Evolutionary conservation across 2,113 vertebrate genomes (phyloP), one percentile per base, ranked within the genome.

Genomic region (Echinops telfairi): DNA sequence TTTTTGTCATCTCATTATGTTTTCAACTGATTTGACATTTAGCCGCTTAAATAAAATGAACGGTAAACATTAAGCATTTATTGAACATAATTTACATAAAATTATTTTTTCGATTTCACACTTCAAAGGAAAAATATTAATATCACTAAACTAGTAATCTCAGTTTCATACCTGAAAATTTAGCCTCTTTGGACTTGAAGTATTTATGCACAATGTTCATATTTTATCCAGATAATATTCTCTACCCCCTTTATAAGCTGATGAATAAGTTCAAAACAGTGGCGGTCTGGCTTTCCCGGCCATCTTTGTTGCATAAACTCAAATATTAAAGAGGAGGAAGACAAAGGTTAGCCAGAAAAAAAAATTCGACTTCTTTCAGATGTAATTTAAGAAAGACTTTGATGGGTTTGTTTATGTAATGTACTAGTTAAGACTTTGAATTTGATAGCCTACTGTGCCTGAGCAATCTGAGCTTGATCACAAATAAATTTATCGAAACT

Each of bases 11-110:
- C 36, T 92, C 77, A 75, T 88, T 93, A 86, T 64, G 8, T 71
- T 7, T 92, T 27, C 23, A 89, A 91, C 86, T 91, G 33, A 85
- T 47, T 83, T 95, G 58, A 91, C 53, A 83, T 93, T 95, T 86
- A 90, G 33, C 76, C 77, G 58, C 16, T 62, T 89, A 81, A 83
- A 83, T 89, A 36, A 12, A 83, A 88, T 81, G 6, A 83, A 19
- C 36, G 57, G 64, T 88, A 90, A 92, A 83, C 91, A 92, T 33
- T 88, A 75, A 92, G 40, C 77, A 81, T 71, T 81, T 29, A 58
- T 83, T 76, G 88, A 90, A 89, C 47, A 71, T 79, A 64, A 79
- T 75, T 80, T 79, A 92, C 77, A 85, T 85, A 36, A 92, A 93
- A 92, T 53, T 89, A 90, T 92, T 90, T 88, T 15, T 73, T 53